Conservation (phyloP, 2,113 vertebrate species). For the Dicaeum eximium region DNA sequence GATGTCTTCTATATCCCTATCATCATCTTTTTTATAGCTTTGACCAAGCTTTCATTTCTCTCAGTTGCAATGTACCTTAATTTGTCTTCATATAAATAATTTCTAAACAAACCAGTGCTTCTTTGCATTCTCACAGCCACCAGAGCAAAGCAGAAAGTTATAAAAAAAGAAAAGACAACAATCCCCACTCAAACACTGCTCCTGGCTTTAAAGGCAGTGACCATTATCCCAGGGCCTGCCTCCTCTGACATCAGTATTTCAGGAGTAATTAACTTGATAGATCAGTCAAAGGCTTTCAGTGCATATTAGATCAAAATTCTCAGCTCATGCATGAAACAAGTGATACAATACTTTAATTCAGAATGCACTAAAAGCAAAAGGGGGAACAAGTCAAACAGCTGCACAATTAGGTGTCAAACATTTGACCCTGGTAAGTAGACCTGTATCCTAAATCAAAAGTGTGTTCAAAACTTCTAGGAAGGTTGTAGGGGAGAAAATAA, state of each 20-base stretch:
- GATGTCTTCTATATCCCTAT: neutral
- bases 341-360: neutral
- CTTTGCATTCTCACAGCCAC: neutral
- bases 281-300: neutral
- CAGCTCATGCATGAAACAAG: neutral
- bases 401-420: neutral
- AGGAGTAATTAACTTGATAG: neutral
- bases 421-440: neutral
- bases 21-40: neutral
- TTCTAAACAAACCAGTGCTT: neutral
- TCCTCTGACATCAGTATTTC: neutral
- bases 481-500: slow-evolving; percentile 17
- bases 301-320: neutral
- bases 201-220: neutral
- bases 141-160: neutral
- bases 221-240: neutral
- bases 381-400: neutral
- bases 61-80: neutral
- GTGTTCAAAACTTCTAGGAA: slow-evolving; percentile 21
- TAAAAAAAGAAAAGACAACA: neutral
- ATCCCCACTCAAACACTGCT: neutral
- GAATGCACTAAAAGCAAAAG: neutral
- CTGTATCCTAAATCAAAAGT: neutral
- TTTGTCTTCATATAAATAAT: neutral
- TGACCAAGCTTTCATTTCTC: neutral